These are phyloP conservation scores for Cromileptes altivelis DNA, from an alignment of 2,113 vertebrate species.

Conservation along the genomic window DNA sequence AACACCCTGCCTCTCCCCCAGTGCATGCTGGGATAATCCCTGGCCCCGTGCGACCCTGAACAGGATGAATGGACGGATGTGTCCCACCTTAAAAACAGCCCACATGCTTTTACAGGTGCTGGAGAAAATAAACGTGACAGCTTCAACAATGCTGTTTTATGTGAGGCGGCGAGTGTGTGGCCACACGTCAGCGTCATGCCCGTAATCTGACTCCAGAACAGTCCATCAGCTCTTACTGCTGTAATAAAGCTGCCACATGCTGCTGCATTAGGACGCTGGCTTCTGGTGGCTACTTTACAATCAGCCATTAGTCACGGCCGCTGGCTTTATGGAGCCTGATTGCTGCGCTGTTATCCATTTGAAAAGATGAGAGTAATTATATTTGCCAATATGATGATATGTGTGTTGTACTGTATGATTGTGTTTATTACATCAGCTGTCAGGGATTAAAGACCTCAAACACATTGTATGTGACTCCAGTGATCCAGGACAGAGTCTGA, in stretches of 20 bases:
- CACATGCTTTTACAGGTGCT: not conserved
- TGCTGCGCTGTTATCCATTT: not conserved
- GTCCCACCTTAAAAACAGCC: not conserved
- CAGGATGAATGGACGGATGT: not conserved
- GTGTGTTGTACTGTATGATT: not conserved
- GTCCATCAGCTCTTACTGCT: conserved; percentile 18
- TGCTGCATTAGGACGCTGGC: not conserved
- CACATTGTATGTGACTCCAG: no score
- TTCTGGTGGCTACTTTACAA: not conserved
- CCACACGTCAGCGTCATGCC: not conserved
- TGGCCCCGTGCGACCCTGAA: not conserved
- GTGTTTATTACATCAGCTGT: conserved; percentile 4
- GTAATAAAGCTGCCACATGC: conserved; percentile 27
- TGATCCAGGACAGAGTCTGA: not conserved
- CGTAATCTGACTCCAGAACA: not conserved
- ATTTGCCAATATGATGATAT: not conserved
- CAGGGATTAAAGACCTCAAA: not conserved
- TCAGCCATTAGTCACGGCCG: not conserved
- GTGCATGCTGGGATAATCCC: conserved; percentile 15
- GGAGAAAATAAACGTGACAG: conserved; percentile 1
- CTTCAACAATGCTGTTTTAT: not conserved
- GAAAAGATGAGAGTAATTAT: not conserved
- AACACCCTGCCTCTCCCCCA: not conserved
- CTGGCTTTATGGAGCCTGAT: not conserved
- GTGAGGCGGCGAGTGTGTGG: not conserved